Percentiles rank a stretch among this genome's conserved stretches.
Evolutionary conservation across 2,113 vertebrate genomes (phyloP).

Genomic region (Nannobrachium achirus): DNA sequence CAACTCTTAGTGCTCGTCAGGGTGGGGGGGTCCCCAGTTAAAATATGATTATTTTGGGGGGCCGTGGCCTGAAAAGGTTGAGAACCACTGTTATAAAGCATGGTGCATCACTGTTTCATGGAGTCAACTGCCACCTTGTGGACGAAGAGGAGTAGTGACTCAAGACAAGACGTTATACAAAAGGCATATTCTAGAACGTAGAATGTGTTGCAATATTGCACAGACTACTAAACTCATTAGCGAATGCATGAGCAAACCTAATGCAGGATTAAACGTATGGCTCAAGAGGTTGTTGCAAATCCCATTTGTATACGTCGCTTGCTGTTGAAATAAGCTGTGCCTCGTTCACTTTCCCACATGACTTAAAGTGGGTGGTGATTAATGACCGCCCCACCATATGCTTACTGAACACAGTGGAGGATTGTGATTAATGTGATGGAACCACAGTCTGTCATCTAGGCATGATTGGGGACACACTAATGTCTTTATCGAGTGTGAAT

Average conservation of each 20-base stretch:
- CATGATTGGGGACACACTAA: neutral
- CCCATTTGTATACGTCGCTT: neutral
- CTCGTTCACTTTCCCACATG: neutral
- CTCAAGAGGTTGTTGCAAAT: neutral
- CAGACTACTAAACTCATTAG: neutral
- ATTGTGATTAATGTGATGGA: neutral
- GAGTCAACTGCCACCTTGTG: conserved; percentile 61
- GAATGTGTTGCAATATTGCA: neutral
- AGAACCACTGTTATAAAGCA: too few species aligned
- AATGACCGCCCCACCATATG: neutral
- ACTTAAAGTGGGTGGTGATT: neutral
- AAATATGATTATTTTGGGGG: too few species aligned
- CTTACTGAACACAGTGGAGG: neutral
- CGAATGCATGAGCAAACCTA: neutral
- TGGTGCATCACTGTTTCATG: neutral
- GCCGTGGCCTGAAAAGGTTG: too few species aligned
- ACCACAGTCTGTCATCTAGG: neutral
- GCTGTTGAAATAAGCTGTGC: neutral
- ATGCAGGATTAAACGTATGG: neutral
- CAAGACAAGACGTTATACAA: neutral
- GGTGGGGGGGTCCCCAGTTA: too few species aligned
- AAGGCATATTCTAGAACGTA: neutral
- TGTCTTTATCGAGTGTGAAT: neutral
- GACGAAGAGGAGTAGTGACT: conserved; percentile 1
- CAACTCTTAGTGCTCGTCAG: too few species aligned